Evolutionary conservation across 2,113 vertebrate species (phyloP).

Genomic region (Lophotis ruficrista): DNA sequence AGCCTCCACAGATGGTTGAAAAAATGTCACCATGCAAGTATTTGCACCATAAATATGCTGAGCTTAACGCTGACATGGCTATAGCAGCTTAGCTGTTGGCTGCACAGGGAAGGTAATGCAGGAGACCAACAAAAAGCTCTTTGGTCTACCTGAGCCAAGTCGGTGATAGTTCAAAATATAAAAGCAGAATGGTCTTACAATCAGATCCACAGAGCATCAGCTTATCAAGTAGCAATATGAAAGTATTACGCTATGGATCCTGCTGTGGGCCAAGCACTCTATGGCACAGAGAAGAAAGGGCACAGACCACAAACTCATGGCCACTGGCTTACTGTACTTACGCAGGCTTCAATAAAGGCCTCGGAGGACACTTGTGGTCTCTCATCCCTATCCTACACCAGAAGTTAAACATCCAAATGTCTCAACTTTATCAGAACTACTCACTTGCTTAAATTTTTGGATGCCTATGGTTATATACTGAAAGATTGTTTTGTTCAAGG

Average conservation of each 20-base stretch:
- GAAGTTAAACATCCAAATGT: neutral
- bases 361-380: neutral
- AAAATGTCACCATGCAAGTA: neutral
- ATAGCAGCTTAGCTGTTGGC: neutral
- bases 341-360: neutral
- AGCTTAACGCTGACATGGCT: neutral
- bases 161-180: neutral
- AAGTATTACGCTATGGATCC: accelerated
- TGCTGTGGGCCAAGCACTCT: neutral
- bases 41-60: neutral
- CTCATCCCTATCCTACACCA: neutral
- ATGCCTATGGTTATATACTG: neutral
- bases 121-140: neutral
- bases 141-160: neutral
- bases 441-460: neutral
- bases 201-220: neutral
- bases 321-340: neutral
- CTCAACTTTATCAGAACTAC: neutral
- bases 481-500: neutral
- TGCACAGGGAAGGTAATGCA: neutral
- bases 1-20: neutral
- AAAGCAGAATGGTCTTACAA: neutral
- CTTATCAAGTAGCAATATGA: neutral
- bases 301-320: neutral
- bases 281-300: neutral